Evolutionary conservation across 2,797 vertebrate species (phyloP), one percentile per base, ranked within the genome.

Genomic region (Salarias fasciatus): DNA sequence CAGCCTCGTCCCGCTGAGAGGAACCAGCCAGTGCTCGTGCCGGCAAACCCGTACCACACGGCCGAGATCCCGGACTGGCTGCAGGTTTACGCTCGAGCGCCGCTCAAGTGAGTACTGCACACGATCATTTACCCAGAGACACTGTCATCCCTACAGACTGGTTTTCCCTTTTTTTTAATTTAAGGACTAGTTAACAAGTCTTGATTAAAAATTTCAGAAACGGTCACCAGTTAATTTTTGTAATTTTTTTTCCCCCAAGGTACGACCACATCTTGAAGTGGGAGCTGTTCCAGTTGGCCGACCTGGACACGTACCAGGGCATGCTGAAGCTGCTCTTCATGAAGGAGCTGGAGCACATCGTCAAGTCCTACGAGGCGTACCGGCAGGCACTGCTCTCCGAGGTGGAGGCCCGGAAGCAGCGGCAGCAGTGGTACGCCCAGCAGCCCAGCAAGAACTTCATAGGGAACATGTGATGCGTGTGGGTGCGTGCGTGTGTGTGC

Each of bases 251-350:
- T 4, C 2, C 0, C 48, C 3, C 0, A 89, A 99, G 98, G 85
- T 99, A 99, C 2, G 98, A 99, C 86, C 97, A 99, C 92, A 99
- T 99, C 86, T 83, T 99, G 69, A 98, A 99, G 90, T 99, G 98
- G 98, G 98, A 98, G 87, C 90, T 99, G 80, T 99, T 99, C 92
- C 98, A 99, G 91, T 91, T 99, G 86, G 96, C 96, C 0, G 98
- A 99, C 89, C 79, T 99, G 92, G 98, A 99, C 88, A 99, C 97
- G 0, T 99, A 99, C 86, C 98, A 99, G 93, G 97, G 97, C 7
- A 98, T 99, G 96, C 90, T 99, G 77, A 98, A 98, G 92, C 92
- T 99, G 91, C 95, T 99, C 46, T 99, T 99, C 91, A 99, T 98
- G 98, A 99, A 99, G 88, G 98, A 99, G 91, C 94, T 99, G 92